phyloP scores from a whole-genome alignment of 2,888 invertebrate species.

The Napeogenes inachia region DNA sequence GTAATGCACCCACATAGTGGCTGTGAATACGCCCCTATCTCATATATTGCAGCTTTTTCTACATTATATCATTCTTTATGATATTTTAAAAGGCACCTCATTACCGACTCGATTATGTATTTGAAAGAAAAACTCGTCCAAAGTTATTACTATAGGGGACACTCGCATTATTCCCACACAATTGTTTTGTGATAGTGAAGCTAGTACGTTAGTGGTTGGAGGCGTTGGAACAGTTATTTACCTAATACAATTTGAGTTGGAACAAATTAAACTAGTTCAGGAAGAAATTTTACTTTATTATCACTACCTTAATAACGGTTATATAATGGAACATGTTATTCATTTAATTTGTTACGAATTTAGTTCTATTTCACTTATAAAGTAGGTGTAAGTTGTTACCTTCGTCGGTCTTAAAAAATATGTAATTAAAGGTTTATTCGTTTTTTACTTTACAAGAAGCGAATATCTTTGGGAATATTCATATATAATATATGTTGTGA shows the following conservation, averaged over 20 bases:
- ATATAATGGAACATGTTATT: conserved; percentile 10
- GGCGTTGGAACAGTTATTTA: conserved; percentile 49
- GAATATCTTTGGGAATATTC: no score
- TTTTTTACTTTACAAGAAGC: no score
- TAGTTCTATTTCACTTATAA: no score
- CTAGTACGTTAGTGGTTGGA: conserved; percentile 58
- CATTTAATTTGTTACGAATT: not conserved
- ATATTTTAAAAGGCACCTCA: conserved; percentile 70
- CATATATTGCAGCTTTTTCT: conserved; percentile 59
- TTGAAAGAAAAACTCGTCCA: conserved; percentile 54
- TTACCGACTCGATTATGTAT: conserved; percentile 54
- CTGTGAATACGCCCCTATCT: conserved; percentile 75
- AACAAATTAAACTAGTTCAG: conserved; percentile 54
- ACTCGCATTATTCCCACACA: conserved; percentile 64
- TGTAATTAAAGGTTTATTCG: no score
- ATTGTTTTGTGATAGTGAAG: conserved; percentile 60
- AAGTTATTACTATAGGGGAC: conserved; percentile 64
- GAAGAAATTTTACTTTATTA: conserved; percentile 42
- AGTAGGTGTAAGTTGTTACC: no score
- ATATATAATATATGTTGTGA: no score
- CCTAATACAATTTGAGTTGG: conserved; percentile 45
- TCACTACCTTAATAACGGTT: conserved; percentile 25
- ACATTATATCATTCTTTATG: conserved; percentile 70
- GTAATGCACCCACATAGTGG: conserved; percentile 55
- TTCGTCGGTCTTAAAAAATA: no score